Base-by-base conservation (phyloP, 1,140 invertebrate species). In the Caerostris darwini region DNA sequence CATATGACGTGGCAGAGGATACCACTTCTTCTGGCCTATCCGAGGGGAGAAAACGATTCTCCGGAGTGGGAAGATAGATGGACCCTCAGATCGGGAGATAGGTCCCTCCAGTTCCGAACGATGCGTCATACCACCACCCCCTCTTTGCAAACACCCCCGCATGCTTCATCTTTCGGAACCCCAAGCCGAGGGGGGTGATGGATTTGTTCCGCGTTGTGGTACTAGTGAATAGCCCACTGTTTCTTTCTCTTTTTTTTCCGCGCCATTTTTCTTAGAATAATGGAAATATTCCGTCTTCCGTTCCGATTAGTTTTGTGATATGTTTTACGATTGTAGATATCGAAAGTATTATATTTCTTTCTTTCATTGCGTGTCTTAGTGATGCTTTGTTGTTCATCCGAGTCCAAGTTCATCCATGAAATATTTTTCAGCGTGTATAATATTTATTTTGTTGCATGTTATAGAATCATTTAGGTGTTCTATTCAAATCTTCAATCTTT, bases 1-100 rank as follows among this genome's bases (percentile, higher is more conserved):
- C 82, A 58, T 57, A 85, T 85, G 82, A 85, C 82, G 82, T 85
- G 82, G 54, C 82, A 85, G 82, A n/a, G 77, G 57, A 57, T 34
- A 85, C 57, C 82, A 85, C 69, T 77, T 77, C 69, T 77, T 77
- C 69, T 34, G 34, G 12, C 69, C 17, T n/a, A 67, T 67, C n/a
- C 54, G 69, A 8, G 19, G 82, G 14, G 82, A 34, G 82, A 56
- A 19, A n/a, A 17, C 3, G n/a, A 57, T 10, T 85, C 82, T 85
- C 54, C 17, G 34, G 69, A 77, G 82, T 85, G 19, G 54, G 54
- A 85, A 59, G 82, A 85, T 85, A 57, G 82, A 85, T 85, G 82
- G 82, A 85, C 82, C 82, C 54, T 58, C 54, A 17, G 82, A n/a
- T 7, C 3, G 82, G 82, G 82, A 85, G 82, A 56, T 19, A 34